Conservation (phyloP, 2,888 invertebrate species). For the Cheilosia soror region DNA sequence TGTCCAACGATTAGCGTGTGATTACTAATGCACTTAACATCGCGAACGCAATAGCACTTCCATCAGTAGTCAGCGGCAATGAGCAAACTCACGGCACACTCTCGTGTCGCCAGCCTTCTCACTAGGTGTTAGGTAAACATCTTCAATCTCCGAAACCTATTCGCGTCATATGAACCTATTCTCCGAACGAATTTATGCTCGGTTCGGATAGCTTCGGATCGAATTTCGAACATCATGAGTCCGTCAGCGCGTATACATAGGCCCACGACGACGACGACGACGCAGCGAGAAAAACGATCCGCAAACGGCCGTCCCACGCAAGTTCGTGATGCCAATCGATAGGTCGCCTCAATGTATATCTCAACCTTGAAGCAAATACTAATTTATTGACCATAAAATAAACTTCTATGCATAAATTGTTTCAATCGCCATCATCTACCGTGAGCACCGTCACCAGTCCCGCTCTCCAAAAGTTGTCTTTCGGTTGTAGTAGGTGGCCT, state of each 20-base stretch:
- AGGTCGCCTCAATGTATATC: constrained; percentile 68
- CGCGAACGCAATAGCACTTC: constrained; percentile 35
- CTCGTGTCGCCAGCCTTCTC: constrained; percentile 1
- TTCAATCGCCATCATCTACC: constrained; percentile 32
- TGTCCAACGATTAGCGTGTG: constrained; percentile 64
- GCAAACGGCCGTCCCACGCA: constrained; percentile 64
- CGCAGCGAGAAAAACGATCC: constrained; percentile 19
- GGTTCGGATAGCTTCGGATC: constrained; percentile 39
- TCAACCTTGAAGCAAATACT: constrained; percentile 73
- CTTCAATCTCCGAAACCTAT: constrained; percentile 58
- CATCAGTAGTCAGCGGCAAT: background rate
- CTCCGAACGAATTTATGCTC: constrained; percentile 56
- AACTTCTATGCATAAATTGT: constrained; percentile 73
- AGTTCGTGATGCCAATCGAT: constrained; percentile 71
- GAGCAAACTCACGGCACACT: constrained; percentile 15
- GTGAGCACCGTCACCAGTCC: constrained; percentile 5
- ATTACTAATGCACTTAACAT: constrained; percentile 65
- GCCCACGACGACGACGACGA: background rate
- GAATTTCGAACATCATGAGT: constrained; percentile 48
- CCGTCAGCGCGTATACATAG: constrained; percentile 5
- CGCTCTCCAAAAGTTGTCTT: background rate
- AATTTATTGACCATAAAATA: constrained; percentile 71
- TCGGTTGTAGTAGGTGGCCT: background rate
- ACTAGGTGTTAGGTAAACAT: constrained; percentile 64
- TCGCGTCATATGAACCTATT: constrained; percentile 9